Conservation (phyloP, 2,113 vertebrate genomes). For the Paramormyrops kingsleyae region DNA sequence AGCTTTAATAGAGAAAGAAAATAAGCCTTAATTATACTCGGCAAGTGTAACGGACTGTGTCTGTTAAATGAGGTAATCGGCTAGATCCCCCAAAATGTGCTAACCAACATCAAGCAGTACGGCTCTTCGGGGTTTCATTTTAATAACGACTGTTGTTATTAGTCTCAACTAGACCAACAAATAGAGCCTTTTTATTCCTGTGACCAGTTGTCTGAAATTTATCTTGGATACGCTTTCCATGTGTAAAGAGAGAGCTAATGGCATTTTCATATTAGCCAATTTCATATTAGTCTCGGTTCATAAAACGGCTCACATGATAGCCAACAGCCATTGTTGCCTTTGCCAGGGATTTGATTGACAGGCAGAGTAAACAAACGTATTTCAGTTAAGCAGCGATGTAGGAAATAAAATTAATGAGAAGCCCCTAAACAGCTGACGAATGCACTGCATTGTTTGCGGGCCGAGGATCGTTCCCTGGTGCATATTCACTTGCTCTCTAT, state of each 20-base stretch:
- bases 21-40: background rate
- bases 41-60: background rate
- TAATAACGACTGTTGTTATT: background rate
- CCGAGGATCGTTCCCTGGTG: background rate
- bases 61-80: background rate
- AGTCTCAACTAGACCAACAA: background rate
- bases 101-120: background rate
- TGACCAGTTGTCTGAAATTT: background rate
- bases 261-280: constrained; percentile 19
- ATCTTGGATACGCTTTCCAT: background rate
- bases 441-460: background rate
- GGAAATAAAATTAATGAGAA: background rate
- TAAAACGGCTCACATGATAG: background rate
- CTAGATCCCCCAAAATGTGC: background rate
- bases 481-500: background rate
- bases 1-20: background rate
- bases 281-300: constrained; percentile 26
- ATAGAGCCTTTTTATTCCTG: background rate
- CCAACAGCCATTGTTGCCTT: constrained; percentile 8
- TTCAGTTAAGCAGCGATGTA: background rate
- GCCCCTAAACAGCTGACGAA: background rate
- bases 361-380: constrained; percentile 17
- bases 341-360: constrained; percentile 22
- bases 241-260: background rate
- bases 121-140: background rate